Conservation (phyloP, 2,113 vertebrate species). For the Colossoma macropomum region DNA sequence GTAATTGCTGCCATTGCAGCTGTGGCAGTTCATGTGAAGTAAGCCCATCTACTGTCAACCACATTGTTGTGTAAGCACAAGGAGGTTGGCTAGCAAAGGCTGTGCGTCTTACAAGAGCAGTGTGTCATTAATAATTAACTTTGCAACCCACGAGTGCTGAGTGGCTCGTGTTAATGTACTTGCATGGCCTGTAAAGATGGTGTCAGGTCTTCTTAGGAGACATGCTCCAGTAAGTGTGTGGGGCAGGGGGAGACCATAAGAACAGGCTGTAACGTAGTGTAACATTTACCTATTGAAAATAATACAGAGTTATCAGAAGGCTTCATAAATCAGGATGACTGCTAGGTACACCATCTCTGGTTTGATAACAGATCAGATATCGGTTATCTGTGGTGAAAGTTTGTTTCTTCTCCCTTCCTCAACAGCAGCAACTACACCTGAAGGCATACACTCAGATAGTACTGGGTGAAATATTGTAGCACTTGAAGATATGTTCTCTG, state of each 20-base stretch:
- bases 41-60: constrained; percentile 31
- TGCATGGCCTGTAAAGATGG: not conserved
- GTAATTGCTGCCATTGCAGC: constrained; percentile 10
- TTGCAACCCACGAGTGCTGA: constrained; percentile 5
- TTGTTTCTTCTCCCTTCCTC: not conserved
- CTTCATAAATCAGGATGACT: not conserved
- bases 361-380: not conserved
- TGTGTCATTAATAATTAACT: constrained; percentile 55
- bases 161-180: constrained; percentile 24
- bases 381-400: not conserved
- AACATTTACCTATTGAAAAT: not conserved
- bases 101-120: constrained; percentile 25
- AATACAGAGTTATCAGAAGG: not conserved
- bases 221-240: not conserved
- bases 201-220: constrained; percentile 8
- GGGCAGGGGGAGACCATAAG: not conserved
- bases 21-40: constrained; percentile 4
- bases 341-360: not conserved
- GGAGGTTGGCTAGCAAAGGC: constrained; percentile 23
- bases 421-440: not conserved
- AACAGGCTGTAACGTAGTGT: not conserved
- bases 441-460: too few species aligned
- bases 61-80: constrained; percentile 25
- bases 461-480: too few species aligned
- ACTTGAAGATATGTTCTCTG: too few species aligned